Evolutionary conservation across 1,140 invertebrate genomes (phyloP), one percentile per base, ranked within the genome.

Genomic region (Cheumatopsyche charites): DNA sequence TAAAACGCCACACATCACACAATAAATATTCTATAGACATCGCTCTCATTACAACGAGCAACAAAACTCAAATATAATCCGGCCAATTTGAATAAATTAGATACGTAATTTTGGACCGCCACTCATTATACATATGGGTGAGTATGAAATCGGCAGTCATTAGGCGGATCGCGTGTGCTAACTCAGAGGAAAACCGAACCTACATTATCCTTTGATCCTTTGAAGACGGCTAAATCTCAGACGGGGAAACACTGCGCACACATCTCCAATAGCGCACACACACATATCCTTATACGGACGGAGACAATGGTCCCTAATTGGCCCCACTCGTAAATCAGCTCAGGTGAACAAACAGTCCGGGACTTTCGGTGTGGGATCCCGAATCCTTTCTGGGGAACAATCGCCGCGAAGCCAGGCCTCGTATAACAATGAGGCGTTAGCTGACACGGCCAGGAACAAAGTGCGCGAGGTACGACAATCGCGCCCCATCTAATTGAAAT

Each of bases 251-350:
- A 36, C 9, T 36, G 29, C 29, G 29, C n/a, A n/a, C n/a, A n/a
- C n/a, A n/a, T n/a, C n/a, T n/a, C n/a, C n/a, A n/a, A n/a, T n/a
- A 36, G 29, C 29, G 29, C 29, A 36, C 29, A 36, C 29, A 36
- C 29, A 3, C 29, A 36, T 15, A 11, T 6, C 13, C 47, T 17
- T 15, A 19, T 6, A 19, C 13, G 15, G 6, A 19, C 13, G 19
- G 19, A 65, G 29, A 65, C 62, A 65, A 65, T 65, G 62, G 29
- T 13, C 62, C 23, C 62, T 65, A 65, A 65, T 65, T 65, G 62
- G 62, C 47, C 62, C 62, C 62, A 65, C 62, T 65, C 62, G 62
- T 65, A 65, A 65, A 65, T 65, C 62, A 65, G 62, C 62, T 7
- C 26, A 65, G 62, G 62, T 65, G 62, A 65, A 65, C 29, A 65